Conservation (phyloP, 2,797 vertebrate species). For the Lithobates pipiens region DNA sequence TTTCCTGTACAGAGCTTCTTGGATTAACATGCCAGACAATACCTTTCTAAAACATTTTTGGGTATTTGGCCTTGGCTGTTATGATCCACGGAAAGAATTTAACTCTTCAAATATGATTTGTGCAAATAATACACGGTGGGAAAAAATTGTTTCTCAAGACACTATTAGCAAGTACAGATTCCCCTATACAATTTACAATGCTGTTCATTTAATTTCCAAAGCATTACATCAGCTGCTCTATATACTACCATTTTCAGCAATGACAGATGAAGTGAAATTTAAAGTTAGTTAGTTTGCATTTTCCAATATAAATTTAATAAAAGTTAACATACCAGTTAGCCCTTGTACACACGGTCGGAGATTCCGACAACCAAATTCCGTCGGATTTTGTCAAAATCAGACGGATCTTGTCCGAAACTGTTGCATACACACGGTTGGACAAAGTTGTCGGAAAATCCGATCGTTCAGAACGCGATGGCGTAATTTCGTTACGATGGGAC, state of each 20-base stretch:
- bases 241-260: too few relatives aligned
- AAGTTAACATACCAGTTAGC: too few relatives aligned
- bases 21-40: conserved; percentile 4
- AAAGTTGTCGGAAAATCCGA: too few relatives aligned
- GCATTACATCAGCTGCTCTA: background rate
- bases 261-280: background rate
- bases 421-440: too few relatives aligned
- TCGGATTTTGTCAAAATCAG: too few relatives aligned
- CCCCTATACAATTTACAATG: background rate
- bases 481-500: too few relatives aligned
- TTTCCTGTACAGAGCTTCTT: background rate
- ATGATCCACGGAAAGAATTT: background rate
- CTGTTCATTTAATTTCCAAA: conserved; percentile 6
- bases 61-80: background rate
- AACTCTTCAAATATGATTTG: background rate
- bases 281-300: conserved; percentile 7
- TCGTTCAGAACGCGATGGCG: too few relatives aligned
- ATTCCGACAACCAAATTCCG: too few relatives aligned
- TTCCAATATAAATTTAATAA: background rate
- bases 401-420: too few relatives aligned
- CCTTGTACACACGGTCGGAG: too few relatives aligned
- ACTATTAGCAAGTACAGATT: background rate
- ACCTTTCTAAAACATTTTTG: background rate
- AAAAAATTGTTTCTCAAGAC: background rate
- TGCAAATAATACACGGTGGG: background rate